Base-by-base conservation (phyloP, 2,888 invertebrate species). In the Ganaspis brasiliensis region DNA sequence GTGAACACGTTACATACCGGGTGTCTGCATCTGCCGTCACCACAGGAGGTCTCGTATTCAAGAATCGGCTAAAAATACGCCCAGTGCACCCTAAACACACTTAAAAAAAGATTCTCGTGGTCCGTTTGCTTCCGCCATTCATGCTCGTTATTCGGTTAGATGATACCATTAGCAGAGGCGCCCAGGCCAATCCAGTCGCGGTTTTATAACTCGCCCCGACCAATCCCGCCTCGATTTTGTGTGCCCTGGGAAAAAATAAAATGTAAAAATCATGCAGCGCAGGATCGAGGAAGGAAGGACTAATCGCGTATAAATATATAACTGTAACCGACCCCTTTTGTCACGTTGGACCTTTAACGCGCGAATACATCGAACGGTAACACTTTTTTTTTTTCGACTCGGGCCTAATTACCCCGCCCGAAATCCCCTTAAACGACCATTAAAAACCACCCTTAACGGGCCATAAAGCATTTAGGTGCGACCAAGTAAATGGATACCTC, bases 371-470 rank as follows among this genome's bases (percentile, higher is more conserved):
- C 67, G 14, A 81, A 56, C 74, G 70, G 77, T 52, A 72, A 79
- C 81, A 81, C 79, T 81, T 81, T 73, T 76, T 26, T 55, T 21
- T 52, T 45, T 40, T 67, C 74, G 26, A 73, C 72, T 74, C 80
- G 78, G 82, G 82, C 86, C 86, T 89, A 89, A 90, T 90, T 89
- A 89, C 87, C 84, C 84, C 82, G 52, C 77, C 84, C 82, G 83
- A 89, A 90, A 90, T 89, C 89, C 89, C 88, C 88, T 89, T 90
- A 89, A 90, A 89, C 89, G 87, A 83, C 87, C 89, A 89, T 89
- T 89, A 89, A 87, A 87, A 85, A 79, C 84, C 85, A 85, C 85
- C 86, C 86, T 86, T 81, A 82, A 84, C 82, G 82, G 79, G 77
- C 81, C 82, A 81, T 71, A 78, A 76, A 72, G 77, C 80, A 82